Conservation (phyloP, 2,797 vertebrate species). For the Leucoraja ocellata region DNA sequence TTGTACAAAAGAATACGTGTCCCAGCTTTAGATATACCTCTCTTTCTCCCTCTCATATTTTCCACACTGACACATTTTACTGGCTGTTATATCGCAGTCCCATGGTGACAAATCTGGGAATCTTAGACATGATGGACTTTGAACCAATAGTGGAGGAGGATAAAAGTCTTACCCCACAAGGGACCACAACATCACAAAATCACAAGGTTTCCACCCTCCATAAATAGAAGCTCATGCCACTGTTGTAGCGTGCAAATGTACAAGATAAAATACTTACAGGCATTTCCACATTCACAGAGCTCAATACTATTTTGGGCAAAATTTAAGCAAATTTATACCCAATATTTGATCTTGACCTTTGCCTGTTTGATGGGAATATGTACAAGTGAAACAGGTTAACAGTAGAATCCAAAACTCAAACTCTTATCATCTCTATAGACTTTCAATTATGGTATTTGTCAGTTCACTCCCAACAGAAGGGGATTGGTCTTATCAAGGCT, state of each 20-base stretch:
- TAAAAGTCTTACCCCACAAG: not conserved
- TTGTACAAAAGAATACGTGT: not conserved
- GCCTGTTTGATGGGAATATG: not conserved
- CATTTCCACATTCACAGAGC: not conserved
- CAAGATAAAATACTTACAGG: too few species aligned
- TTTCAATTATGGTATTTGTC: not conserved
- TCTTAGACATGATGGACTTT: too few species aligned
- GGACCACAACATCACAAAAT: not conserved
- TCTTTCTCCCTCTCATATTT: not conserved
- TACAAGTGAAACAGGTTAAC: not conserved
- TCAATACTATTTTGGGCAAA: not conserved
- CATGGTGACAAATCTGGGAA: not conserved
- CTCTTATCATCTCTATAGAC: slow-evolving; percentile 3
- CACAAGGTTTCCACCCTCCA: not conserved
- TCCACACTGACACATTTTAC: not conserved
- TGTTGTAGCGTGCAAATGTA: not conserved
- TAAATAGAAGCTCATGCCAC: not conserved
- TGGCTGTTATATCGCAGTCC: not conserved
- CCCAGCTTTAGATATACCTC: not conserved
- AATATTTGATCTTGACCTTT: not conserved
- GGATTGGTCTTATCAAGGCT: not conserved
- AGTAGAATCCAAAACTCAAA: not conserved
- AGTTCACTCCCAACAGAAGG: not conserved
- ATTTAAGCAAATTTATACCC: not conserved
- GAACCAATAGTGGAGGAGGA: not conserved